Evolutionary conservation across 2,888 invertebrate species (phyloP).

Genomic region (Drosophila vallismaia): DNA sequence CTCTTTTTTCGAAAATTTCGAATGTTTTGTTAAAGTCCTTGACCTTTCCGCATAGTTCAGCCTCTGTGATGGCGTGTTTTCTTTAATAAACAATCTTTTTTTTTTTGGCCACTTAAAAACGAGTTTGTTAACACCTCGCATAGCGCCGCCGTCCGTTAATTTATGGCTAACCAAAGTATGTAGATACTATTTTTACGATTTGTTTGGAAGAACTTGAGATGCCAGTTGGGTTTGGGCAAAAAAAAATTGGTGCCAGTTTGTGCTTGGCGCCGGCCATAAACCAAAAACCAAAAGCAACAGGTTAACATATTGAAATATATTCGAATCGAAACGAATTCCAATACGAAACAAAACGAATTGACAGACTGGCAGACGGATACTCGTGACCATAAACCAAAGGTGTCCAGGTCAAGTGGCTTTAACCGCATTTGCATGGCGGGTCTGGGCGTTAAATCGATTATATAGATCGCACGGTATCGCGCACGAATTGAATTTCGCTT

Average conservation of each 20-base stretch:
- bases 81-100: constrained; percentile 20
- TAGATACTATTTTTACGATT: constrained; percentile 49
- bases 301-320: constrained; percentile 22
- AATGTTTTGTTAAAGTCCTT: constrained; percentile 32
- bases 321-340: constrained; percentile 16
- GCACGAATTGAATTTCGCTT: constrained; percentile 12
- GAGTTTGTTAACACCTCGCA: constrained; percentile 62
- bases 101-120: constrained; percentile 55
- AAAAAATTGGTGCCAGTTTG: constrained; percentile 63
- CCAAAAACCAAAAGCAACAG: constrained; percentile 42
- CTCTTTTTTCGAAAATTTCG: not conserved
- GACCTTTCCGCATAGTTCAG: constrained; percentile 45
- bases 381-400: constrained; percentile 39
- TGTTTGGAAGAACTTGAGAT: constrained; percentile 62
- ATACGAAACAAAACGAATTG: constrained; percentile 15
- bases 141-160: constrained; percentile 50
- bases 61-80: constrained; percentile 29
- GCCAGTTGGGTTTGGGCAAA: constrained; percentile 35
- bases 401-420: constrained; percentile 38
- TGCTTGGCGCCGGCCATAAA: constrained; percentile 70
- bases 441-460: constrained; percentile 18
- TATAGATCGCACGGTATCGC: constrained; percentile 26
- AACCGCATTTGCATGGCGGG: constrained; percentile 42
- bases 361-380: constrained; percentile 7
- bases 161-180: constrained; percentile 38